These are phyloP conservation scores for Oplegnathus fasciatus DNA, from an alignment of 2,113 vertebrate genomes.

Conservation along the genomic window DNA sequence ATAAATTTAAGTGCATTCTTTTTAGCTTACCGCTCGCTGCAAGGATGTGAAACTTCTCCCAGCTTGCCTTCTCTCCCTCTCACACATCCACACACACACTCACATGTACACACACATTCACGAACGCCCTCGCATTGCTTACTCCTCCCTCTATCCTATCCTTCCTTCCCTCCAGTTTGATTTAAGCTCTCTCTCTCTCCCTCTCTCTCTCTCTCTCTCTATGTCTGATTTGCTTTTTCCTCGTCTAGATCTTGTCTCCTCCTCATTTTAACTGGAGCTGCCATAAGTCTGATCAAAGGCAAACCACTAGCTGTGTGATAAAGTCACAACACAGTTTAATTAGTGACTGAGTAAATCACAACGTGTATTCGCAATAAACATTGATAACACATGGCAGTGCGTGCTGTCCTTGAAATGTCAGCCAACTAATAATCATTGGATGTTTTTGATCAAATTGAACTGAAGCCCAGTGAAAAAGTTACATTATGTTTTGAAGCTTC, in stretches of 20 bases:
- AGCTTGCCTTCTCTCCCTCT: slow-evolving; percentile 38
- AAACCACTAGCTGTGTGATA: slow-evolving; percentile 33
- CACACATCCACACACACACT: slow-evolving; percentile 46
- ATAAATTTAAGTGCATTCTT: not conserved
- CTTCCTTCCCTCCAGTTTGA: slow-evolving; percentile 22
- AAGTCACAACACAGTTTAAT: slow-evolving; percentile 37
- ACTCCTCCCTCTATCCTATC: slow-evolving; percentile 65
- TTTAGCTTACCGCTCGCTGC: slow-evolving; percentile 66
- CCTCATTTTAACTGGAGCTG: slow-evolving; percentile 18
- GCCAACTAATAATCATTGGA: not conserved
- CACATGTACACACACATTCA: slow-evolving; percentile 50
- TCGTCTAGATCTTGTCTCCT: slow-evolving; percentile 43
- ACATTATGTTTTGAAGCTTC: not conserved
- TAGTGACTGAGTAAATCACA: slow-evolving; percentile 44
- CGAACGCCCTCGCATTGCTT: slow-evolving; percentile 43
- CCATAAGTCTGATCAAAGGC: slow-evolving; percentile 40
- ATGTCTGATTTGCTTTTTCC: slow-evolving; percentile 40
- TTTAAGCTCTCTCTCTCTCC: not conserved
- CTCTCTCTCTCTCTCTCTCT: not conserved
- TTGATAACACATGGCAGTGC: slow-evolving; percentile 11
- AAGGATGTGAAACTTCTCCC: slow-evolving; percentile 58
- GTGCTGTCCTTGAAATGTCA: not conserved
- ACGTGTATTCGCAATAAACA: slow-evolving; percentile 32
- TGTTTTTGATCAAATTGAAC: not conserved
- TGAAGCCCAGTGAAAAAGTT: not conserved